Base-by-base conservation (phyloP, 2,113 vertebrate species). In the Zosterops japonicus region DNA sequence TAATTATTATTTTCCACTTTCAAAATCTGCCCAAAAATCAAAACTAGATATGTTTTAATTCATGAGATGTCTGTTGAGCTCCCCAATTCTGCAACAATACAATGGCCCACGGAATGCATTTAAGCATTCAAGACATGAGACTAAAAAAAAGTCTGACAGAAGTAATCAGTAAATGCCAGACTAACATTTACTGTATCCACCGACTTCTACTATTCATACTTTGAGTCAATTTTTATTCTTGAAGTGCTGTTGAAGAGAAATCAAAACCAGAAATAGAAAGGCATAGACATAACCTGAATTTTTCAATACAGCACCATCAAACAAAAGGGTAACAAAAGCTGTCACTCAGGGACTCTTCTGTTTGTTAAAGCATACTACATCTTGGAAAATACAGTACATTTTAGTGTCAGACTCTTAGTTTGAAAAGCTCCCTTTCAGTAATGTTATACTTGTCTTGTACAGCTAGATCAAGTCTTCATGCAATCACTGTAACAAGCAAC, bases 301-400 rank as follows among this genome's bases (percentile, higher is more conserved):
- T 95, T 95, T 96, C 95, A 97, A 78, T 96, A 89, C 94, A 94
- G 81, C 90, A 94, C 94, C 93, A 76, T 96, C 95, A 92, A 94
- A 97, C 94, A 95, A 97, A 96, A 96, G 84, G 92, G 92, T 95
- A 97, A 97, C 95, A 97, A 97, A 97, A 95, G 96, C 97, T 97
- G 96, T 96, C 96, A 97, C 83, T 97, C 97, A 97, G 96, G 94
- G 93, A 83, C 94, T 96, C 91, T 95, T 97, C 93, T 96, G 93
- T 97, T 97, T 96, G 92, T 91, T 95, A 93, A 96, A 96, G 94
- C 90, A 82, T 75, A 57, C 59, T 82, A 35, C 89, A 56, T 95
- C 95, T 95, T 89, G 41, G 89, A 94, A 95, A 94, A 96, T 95
- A 97, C 59, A 90, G 69, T 77, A n/a, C 71, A 67, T 87, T 95